These are phyloP conservation scores for Sebastes jordani DNA, from an alignment of 2,797 vertebrate genomes.

Conservation along the genomic window DNA sequence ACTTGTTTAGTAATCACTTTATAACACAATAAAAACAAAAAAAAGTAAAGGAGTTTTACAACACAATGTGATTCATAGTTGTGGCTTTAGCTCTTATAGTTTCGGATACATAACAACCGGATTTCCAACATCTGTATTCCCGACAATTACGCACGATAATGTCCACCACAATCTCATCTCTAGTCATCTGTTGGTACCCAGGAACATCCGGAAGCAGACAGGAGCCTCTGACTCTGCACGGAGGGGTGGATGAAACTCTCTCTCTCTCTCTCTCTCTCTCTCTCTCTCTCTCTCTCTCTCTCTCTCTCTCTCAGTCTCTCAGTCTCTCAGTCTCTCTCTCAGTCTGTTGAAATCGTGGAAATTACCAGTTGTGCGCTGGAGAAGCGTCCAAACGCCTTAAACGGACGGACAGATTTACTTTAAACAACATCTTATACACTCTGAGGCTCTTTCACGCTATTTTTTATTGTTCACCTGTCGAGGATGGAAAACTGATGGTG, in stretches of 20 bases:
- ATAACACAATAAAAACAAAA: no score
- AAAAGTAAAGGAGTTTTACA: neutral
- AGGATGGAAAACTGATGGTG: conserved; percentile 71
- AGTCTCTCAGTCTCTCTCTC: neutral
- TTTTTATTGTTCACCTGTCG: conserved; percentile 30
- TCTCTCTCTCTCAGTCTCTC: neutral
- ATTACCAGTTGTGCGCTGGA: conserved; percentile 19
- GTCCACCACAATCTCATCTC: conserved; percentile 13
- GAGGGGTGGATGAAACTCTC: conserved; percentile 51
- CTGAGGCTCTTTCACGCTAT: neutral
- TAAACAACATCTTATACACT: neutral
- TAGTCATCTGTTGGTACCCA: conserved; percentile 42
- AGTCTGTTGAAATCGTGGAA: conserved; percentile 32
- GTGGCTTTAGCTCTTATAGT: conserved; percentile 43
- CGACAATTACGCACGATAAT: conserved; percentile 31
- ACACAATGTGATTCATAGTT: neutral
- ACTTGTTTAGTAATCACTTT: no score
- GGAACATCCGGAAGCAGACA: conserved; percentile 62
- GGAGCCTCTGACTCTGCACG: neutral
- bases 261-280: neutral
- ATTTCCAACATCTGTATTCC: conserved; percentile 12
- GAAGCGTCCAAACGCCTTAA: conserved; percentile 2
- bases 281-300: neutral
- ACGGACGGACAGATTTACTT: conserved; percentile 4
- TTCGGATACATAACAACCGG: neutral